A percentile compares a stretch with the other conserved stretches of the same genome.
Conservation (phyloP, 2,888 invertebrate species). For the Acleris cristana region DNA sequence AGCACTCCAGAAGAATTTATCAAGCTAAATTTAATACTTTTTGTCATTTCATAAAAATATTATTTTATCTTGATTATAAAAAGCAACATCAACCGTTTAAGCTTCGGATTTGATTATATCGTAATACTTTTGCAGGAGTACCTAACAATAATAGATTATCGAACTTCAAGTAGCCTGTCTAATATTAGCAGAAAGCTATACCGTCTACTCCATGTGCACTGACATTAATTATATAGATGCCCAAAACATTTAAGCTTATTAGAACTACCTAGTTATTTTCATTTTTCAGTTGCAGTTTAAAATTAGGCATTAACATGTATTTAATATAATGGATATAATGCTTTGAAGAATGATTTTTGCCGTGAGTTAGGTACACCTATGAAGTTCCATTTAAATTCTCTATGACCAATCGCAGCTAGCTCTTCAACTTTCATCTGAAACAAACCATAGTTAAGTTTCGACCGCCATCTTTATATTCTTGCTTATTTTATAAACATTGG, state of each 20-base stretch:
- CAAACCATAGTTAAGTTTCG: slow-evolving; percentile 28
- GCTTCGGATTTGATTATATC: slow-evolving; percentile 61
- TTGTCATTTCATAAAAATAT: slow-evolving; percentile 81
- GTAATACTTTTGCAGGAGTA: slow-evolving; percentile 72
- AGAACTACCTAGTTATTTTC: slow-evolving; percentile 71
- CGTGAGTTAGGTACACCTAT: slow-evolving; percentile 78
- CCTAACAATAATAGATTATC: slow-evolving; percentile 60
- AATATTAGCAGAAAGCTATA: slow-evolving; percentile 72
- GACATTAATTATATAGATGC: slow-evolving; percentile 72
- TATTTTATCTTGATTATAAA: slow-evolving; percentile 64
- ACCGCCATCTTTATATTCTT: too few relatives aligned
- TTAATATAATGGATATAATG: slow-evolving; percentile 75
- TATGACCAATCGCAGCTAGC: slow-evolving; percentile 64
- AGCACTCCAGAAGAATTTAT: slow-evolving; percentile 51
- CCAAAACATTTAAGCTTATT: slow-evolving; percentile 78
- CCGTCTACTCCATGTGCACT: slow-evolving; percentile 78
- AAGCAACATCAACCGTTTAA: slow-evolving; percentile 66
- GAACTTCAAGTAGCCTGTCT: slow-evolving; percentile 57
- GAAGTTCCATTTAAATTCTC: slow-evolving; percentile 80
- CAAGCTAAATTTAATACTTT: slow-evolving; percentile 76
- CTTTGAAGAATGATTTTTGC: slow-evolving; percentile 75
- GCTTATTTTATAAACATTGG: too few relatives aligned
- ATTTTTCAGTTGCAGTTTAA: slow-evolving; percentile 74
- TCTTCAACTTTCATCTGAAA: slow-evolving; percentile 84
- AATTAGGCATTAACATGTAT: slow-evolving; percentile 78